Percentiles rank a stretch among this genome's conserved stretches.
Evolutionary conservation across 2,888 invertebrate genomes (phyloP).

Genomic region (Cyclophora punctaria): DNA sequence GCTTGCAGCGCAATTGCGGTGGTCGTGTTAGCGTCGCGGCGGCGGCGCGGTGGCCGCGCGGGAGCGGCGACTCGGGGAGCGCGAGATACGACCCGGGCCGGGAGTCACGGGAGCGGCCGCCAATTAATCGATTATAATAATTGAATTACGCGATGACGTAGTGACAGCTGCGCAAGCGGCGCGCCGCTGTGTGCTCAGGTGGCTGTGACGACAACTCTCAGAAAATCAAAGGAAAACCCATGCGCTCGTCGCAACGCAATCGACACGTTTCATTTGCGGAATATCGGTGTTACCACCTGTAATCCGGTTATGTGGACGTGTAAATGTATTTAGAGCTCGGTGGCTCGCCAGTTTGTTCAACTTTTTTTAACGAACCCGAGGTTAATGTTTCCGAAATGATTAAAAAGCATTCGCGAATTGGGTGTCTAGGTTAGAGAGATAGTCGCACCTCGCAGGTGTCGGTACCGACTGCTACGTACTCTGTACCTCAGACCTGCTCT

Average conservation of each 20-base stretch:
- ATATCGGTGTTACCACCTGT: conserved; percentile 49
- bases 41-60: conserved; percentile 9
- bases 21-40: conserved; percentile 25
- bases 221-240: conserved; percentile 64
- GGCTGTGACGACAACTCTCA: conserved; percentile 47
- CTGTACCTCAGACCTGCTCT: too few species aligned
- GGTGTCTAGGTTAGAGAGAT: conserved; percentile 10
- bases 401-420: conserved; percentile 17
- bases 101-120: conserved; percentile 47
- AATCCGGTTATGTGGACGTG: conserved; percentile 3
- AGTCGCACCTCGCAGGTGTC: too few species aligned
- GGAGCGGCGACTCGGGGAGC: conserved; percentile 23
- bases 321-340: background rate
- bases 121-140: conserved; percentile 66
- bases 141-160: conserved; percentile 58
- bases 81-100: conserved; percentile 39
- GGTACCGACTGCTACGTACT: too few species aligned
- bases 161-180: conserved; percentile 62
- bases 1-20: conserved; percentile 29
- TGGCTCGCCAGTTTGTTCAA: conserved; percentile 18
- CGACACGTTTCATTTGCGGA: conserved; percentile 48
- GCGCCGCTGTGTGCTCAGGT: conserved; percentile 53
- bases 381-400: conserved; percentile 21
- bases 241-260: conserved; percentile 36
- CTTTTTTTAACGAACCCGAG: conserved; percentile 21